phyloP scores from a whole-genome alignment of 2,888 invertebrate species.

The Latheticus oryzae region DNA sequence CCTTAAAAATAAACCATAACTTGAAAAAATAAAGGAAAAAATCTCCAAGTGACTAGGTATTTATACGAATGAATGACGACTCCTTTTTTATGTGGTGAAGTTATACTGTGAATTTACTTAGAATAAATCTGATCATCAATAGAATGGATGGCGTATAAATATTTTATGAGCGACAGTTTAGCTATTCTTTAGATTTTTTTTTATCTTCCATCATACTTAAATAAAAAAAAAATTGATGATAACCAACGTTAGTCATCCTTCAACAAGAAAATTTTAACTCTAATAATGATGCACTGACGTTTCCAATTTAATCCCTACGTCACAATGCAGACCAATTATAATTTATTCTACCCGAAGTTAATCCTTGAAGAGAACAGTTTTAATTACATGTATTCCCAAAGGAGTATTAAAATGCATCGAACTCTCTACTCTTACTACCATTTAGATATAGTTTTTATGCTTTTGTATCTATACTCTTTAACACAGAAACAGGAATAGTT shows the following conservation, averaged over 20 bases:
- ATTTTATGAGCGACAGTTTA: slow-evolving; percentile 57
- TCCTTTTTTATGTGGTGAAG: slow-evolving; percentile 57
- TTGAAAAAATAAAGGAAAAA: slow-evolving; percentile 58
- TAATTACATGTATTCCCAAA: slow-evolving; percentile 62
- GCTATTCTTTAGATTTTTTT: slow-evolving; percentile 53
- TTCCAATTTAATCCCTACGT: slow-evolving; percentile 28
- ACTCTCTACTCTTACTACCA: slow-evolving; percentile 38
- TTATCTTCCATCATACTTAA: slow-evolving; percentile 29
- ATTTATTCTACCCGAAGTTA: slow-evolving; percentile 62
- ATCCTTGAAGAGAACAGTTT: slow-evolving; percentile 63
- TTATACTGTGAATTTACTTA: slow-evolving; percentile 48
- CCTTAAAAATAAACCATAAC: slow-evolving; percentile 59
- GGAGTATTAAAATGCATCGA: slow-evolving; percentile 59
- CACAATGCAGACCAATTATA: slow-evolving; percentile 48
- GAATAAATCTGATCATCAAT: slow-evolving; percentile 62
- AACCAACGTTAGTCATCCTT: slow-evolving; percentile 20
- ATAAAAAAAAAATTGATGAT: too few relatives aligned
- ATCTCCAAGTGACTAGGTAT: slow-evolving; percentile 58
- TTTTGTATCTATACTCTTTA: slow-evolving; percentile 16
- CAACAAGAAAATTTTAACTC: slow-evolving; percentile 22
- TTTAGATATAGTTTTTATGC: too few relatives aligned
- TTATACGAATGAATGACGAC: slow-evolving; percentile 61
- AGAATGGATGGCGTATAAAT: slow-evolving; percentile 60
- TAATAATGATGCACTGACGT: slow-evolving; percentile 30
- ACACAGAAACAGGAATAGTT: too few relatives aligned